Evolutionary conservation across 2,797 vertebrate species (phyloP).

Genomic region (Pseudomugil gertrudae): DNA sequence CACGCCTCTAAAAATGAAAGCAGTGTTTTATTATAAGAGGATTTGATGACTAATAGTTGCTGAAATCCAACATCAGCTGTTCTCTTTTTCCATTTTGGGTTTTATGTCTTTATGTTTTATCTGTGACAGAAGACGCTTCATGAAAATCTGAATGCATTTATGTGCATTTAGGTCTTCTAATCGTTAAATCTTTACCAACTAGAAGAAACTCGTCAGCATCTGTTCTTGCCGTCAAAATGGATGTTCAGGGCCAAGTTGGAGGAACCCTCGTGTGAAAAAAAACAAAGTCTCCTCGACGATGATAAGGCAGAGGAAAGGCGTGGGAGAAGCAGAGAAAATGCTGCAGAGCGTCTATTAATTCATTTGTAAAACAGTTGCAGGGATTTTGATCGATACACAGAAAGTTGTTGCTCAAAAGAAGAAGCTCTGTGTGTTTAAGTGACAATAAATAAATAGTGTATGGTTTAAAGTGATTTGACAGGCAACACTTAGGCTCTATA

Average conservation of each 20-base stretch:
- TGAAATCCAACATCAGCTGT: conserved; percentile 4
- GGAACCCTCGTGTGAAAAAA: conserved; percentile 24
- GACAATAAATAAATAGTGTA: background rate
- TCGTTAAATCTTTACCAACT: conserved; percentile 7
- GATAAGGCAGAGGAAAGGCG: conserved; percentile 17
- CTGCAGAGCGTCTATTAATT: conserved; percentile 17
- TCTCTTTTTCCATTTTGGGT: conserved; percentile 18
- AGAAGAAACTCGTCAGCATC: conserved; percentile 1
- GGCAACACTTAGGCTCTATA: background rate
- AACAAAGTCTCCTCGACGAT: conserved; percentile 5
- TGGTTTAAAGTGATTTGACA: no score
- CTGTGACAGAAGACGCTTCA: background rate
- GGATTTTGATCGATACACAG: background rate
- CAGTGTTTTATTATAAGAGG: conserved; percentile 17
- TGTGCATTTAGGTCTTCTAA: background rate
- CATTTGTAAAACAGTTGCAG: background rate
- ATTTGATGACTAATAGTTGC: conserved; percentile 50
- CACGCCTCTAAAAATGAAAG: background rate
- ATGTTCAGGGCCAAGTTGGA: conserved; percentile 21
- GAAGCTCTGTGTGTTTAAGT: background rate
- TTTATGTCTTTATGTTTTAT: background rate
- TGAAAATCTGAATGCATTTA: background rate
- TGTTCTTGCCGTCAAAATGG: conserved; percentile 5
- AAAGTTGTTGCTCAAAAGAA: background rate
- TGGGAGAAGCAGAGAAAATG: conserved; percentile 6